Evolutionary conservation across 2,797 vertebrate species (phyloP).

Genomic region (Enteromius thamalakanensis): DNA sequence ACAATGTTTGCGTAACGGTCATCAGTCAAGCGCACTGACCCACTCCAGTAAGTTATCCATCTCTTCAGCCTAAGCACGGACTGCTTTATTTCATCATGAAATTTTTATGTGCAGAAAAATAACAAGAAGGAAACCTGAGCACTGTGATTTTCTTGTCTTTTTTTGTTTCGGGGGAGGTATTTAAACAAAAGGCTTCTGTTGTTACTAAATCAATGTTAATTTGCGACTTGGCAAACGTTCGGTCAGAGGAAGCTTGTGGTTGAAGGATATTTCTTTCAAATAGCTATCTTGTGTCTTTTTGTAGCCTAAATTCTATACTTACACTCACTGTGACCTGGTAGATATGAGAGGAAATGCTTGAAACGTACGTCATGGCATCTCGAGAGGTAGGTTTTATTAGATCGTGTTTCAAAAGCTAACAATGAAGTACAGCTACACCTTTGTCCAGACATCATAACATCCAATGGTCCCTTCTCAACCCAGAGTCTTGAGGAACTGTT

Average conservation of each 20-base stretch:
- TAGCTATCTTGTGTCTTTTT: slow-evolving; percentile 57
- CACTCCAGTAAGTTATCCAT: slow-evolving; percentile 54
- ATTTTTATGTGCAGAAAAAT: slow-evolving; percentile 75
- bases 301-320: slow-evolving; percentile 31
- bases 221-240: slow-evolving; percentile 69
- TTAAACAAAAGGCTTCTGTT: slow-evolving; percentile 79
- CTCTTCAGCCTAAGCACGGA: slow-evolving; percentile 42
- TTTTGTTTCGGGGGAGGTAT: slow-evolving; percentile 58
- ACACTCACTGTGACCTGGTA: slow-evolving; percentile 36
- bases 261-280: slow-evolving; percentile 64
- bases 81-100: slow-evolving; percentile 74
- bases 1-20: slow-evolving; percentile 18
- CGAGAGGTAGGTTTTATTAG: slow-evolving; percentile 27
- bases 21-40: slow-evolving; percentile 63
- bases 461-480: slow-evolving; percentile 31
- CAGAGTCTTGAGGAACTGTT: slow-evolving; percentile 32
- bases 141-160: slow-evolving; percentile 49
- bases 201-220: slow-evolving; percentile 75
- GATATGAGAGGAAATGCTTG: slow-evolving; percentile 35
- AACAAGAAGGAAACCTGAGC: slow-evolving; percentile 68
- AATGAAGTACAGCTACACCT: slow-evolving; percentile 45
- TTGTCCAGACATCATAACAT: slow-evolving; percentile 45
- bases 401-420: slow-evolving; percentile 41
- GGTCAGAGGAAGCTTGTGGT: slow-evolving; percentile 66
- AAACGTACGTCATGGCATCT: slow-evolving; percentile 10